Conservation (phyloP, 92 coral and sea anemone genomes). For the Galaxea fascicularis region DNA sequence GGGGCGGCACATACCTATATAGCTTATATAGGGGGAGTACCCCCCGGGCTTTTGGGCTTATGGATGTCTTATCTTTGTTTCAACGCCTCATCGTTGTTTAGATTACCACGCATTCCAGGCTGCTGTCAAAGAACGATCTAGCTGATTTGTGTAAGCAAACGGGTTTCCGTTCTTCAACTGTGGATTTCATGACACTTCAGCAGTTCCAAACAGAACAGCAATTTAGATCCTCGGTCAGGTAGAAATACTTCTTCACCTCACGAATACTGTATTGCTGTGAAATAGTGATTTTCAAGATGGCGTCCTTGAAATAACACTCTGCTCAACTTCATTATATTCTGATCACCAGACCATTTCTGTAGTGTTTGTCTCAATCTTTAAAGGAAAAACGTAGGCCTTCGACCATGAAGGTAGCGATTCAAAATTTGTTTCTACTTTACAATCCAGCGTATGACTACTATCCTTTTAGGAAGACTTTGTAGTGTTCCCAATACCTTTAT, state of each 20-base stretch:
- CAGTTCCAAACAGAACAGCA: conserved; percentile 78
- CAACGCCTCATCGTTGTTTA: background rate
- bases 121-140: conserved; percentile 67
- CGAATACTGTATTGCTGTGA: too few relatives aligned
- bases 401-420: too few relatives aligned
- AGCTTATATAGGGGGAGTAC: too few relatives aligned
- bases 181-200: conserved; percentile 58
- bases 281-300: too few relatives aligned
- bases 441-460: too few relatives aligned
- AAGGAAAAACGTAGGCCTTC: too few relatives aligned
- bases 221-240: conserved; percentile 59
- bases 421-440: too few relatives aligned
- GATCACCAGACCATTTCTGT: too few relatives aligned
- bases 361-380: too few relatives aligned
- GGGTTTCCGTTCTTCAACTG: conserved; percentile 59
- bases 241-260: background rate
- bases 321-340: too few relatives aligned
- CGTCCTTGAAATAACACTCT: too few relatives aligned
- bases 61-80: background rate
- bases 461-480: background rate
- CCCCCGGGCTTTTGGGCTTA: background rate
- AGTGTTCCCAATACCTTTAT: background rate
- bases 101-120: conserved; percentile 87
- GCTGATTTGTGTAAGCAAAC: conserved; percentile 44
- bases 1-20: too few relatives aligned